A percentile compares a stretch with the other conserved stretches of the same genome.
These are phyloP conservation scores for Oophaga pumilio DNA, from an alignment of 2,113 vertebrate species.

Conservation along the genomic window DNA sequence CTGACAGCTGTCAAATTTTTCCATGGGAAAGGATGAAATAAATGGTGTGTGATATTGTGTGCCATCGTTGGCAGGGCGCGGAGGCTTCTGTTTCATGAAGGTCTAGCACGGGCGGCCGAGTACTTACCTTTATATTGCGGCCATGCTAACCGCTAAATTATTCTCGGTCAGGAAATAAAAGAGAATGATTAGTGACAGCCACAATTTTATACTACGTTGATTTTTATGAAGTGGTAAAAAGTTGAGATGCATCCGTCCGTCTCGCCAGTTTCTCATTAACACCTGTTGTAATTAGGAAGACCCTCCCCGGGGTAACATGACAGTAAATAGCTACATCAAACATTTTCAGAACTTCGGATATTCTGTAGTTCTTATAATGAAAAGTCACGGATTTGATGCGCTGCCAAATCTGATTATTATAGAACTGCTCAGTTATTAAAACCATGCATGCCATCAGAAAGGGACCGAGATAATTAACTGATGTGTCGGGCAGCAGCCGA, in stretches of 20 bases:
- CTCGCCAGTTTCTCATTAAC: conserved; percentile 5
- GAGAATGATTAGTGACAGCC: neutral
- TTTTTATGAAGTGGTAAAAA: conserved; percentile 10
- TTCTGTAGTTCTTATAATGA: conserved; percentile 9
- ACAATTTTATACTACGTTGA: conserved; percentile 8
- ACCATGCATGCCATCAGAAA: neutral
- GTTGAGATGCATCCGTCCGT: neutral
- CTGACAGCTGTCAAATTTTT: conserved; percentile 47
- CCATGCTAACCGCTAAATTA: neutral
- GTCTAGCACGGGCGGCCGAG: neutral
- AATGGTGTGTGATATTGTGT: conserved; percentile 44
- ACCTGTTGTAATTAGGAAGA: neutral
- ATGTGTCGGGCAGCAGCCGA: neutral
- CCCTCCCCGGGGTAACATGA: neutral
- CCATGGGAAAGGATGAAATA: conserved; percentile 25
- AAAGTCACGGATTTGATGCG: neutral
- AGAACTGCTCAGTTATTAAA: conserved; percentile 39
- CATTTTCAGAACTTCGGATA: neutral
- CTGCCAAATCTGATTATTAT: conserved; percentile 27
- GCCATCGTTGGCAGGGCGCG: neutral
- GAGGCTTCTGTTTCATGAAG: neutral
- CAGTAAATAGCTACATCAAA: neutral
- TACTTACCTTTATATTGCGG: conserved; percentile 6
- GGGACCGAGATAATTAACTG: conserved; percentile 10
- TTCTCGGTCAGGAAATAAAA: neutral